Evolutionary conservation across 2,888 invertebrate species (phyloP).

Genomic region (Autographa pulchrina): DNA sequence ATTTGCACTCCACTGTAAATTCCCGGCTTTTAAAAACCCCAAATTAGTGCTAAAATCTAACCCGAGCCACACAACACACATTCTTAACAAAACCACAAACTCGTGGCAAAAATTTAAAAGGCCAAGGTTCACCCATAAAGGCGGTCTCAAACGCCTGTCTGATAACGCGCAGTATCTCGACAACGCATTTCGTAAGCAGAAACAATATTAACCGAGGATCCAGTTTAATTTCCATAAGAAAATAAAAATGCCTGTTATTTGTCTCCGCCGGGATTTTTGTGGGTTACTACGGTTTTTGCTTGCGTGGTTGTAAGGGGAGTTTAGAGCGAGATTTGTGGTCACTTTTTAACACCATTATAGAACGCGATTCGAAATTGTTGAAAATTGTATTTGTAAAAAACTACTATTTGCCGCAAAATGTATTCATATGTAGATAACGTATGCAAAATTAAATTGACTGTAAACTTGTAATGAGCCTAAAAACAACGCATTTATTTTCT

Average conservation of each 20-base stretch:
- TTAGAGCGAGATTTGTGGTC: conserved; percentile 10
- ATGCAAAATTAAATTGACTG: too few relatives aligned
- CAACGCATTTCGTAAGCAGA: conserved; percentile 62
- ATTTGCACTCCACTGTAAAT: background rate
- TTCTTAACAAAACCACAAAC: conserved; percentile 20
- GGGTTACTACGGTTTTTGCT: conserved; percentile 37
- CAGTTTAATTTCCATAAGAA: conserved; percentile 73
- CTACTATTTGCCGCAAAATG: background rate
- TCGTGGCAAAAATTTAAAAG: conserved; percentile 19
- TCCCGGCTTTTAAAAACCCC: background rate
- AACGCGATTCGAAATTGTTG: background rate
- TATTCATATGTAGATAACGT: too few relatives aligned
- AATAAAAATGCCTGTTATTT: conserved; percentile 67
- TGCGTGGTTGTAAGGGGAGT: conserved; percentile 14
- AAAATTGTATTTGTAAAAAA: too few relatives aligned
- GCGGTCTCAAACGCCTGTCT: conserved; percentile 58
- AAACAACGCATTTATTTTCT: too few relatives aligned
- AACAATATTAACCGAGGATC: conserved; percentile 66
- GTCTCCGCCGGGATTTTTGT: conserved; percentile 56
- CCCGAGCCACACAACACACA: background rate
- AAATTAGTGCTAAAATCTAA: conserved; percentile 6
- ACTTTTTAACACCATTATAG: background rate
- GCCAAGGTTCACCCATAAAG: conserved; percentile 38
- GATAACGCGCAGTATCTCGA: conserved; percentile 62
- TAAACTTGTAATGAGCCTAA: background rate